Conservation (phyloP, 2,113 vertebrate genomes). For the Scopus umbretta region DNA sequence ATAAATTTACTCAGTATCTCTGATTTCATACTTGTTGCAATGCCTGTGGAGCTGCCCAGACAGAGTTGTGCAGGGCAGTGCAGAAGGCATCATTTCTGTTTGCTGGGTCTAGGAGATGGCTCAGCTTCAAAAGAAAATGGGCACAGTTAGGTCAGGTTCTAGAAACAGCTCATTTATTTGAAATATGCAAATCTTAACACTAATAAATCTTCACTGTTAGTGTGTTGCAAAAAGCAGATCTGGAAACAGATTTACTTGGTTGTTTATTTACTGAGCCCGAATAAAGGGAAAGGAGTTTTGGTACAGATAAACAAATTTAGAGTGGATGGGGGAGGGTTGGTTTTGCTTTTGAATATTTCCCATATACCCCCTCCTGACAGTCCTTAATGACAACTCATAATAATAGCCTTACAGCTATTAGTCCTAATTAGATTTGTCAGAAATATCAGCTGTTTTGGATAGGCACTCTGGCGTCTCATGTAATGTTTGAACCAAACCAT, state of each 20-base stretch:
- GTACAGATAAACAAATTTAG: neutral
- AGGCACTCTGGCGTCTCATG: neutral
- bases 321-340: neutral
- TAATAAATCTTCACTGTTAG: neutral
- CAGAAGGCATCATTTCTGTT: neutral
- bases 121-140: neutral
- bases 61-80: neutral
- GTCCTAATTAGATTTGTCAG: neutral
- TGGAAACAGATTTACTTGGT: neutral
- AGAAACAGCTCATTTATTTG: neutral
- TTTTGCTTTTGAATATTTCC: neutral
- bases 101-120: neutral
- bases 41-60: neutral
- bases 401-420: neutral
- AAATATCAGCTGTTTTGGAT: neutral
- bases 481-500: neutral
- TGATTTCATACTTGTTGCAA: neutral
- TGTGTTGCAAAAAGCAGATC: neutral
- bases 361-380: neutral
- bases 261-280: neutral
- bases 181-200: neutral
- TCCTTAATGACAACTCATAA: neutral
- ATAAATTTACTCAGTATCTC: neutral
- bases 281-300: neutral
- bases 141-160: neutral